Base-by-base conservation (phyloP, 1,140 invertebrate species). In the Acromyrmex charruanus region DNA sequence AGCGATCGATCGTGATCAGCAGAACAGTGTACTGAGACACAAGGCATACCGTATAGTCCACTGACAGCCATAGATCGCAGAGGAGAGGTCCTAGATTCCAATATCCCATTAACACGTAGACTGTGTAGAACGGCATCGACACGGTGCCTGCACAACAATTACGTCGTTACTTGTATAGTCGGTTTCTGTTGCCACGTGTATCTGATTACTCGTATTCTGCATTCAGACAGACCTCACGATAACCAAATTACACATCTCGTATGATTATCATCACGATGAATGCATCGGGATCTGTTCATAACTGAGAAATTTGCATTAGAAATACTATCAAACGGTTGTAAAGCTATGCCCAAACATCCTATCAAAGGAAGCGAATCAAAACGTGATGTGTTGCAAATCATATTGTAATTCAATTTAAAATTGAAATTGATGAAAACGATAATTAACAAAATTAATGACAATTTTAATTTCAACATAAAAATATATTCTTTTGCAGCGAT, bases 11-110 rank as follows among this genome's bases (percentile, higher is more conserved):
- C 16, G 99, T 99, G 89, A 99, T 99, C 68, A 99, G 96, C 39
- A 99, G 97, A 2, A 99, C 99, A 0, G 99, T 99, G 95, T 99
- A 99, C 94, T 99, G 99, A 2, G 99, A 99, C 5, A 99, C 99
- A 28, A 99, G 96, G 94, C 99, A 99, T 1, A 99, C 99, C 6
- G 99, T 99, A 95, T 99, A 99, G 95, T 99, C 99, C 25, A 99
- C 98, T 0, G 99, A 99, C 0, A 99, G 96, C 99, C 99, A 99
- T 51, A 99, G 96, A 95, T 99, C 99, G 95, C 99, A 99, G 0
- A 99, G 96, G 79, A 99, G 96, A 14, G 98, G 98, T 21, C 99
- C 99, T 69, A 99, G 96, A 93, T 99, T 98, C 99, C 99, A 99
- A 92, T 98, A 98, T 28, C 99, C 98, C 96, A 98, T 98, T 75